Evolutionary conservation across 2,797 vertebrate species (phyloP).

Genomic region (Anniella stebbinsi): DNA sequence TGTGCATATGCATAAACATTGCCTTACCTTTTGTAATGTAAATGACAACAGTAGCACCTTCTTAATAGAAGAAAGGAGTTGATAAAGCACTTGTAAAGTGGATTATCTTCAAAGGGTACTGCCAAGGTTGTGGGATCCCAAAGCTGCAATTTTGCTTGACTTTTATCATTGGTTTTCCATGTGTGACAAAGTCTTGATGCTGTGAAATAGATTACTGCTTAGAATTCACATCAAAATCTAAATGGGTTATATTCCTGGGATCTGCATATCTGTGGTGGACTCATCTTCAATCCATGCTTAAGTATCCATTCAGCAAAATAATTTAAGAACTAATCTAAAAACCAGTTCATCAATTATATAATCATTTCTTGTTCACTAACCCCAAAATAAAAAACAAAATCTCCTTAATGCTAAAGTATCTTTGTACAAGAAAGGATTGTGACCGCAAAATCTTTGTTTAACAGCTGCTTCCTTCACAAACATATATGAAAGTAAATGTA

Average conservation of each 20-base stretch:
- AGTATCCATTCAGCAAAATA: not conserved
- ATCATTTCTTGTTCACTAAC: not conserved
- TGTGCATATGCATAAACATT: slow-evolving; percentile 63
- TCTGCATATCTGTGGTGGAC: not conserved
- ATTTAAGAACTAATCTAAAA: not conserved
- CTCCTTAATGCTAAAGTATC: not conserved
- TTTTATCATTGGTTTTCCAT: slow-evolving; percentile 25
- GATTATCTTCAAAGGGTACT: slow-evolving; percentile 58
- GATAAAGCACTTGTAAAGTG: slow-evolving; percentile 51
- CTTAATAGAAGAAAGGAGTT: slow-evolving; percentile 60
- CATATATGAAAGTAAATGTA: not conserved
- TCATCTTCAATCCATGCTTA: not conserved
- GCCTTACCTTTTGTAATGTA: slow-evolving; percentile 61
- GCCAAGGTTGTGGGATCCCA: slow-evolving; percentile 57
- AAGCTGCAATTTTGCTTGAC: not conserved
- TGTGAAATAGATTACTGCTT: not conserved
- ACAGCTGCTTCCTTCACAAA: not conserved
- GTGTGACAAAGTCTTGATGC: not conserved
- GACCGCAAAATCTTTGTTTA: no score
- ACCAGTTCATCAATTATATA: slow-evolving; percentile 16
- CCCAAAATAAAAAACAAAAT: not conserved
- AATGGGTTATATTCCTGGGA: slow-evolving; percentile 21
- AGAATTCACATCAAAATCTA: slow-evolving; percentile 41
- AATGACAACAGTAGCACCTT: slow-evolving; percentile 35
- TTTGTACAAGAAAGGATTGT: not conserved